Conservation (phyloP, 2,797 vertebrate species). For the Poliocrania exsul region DNA sequence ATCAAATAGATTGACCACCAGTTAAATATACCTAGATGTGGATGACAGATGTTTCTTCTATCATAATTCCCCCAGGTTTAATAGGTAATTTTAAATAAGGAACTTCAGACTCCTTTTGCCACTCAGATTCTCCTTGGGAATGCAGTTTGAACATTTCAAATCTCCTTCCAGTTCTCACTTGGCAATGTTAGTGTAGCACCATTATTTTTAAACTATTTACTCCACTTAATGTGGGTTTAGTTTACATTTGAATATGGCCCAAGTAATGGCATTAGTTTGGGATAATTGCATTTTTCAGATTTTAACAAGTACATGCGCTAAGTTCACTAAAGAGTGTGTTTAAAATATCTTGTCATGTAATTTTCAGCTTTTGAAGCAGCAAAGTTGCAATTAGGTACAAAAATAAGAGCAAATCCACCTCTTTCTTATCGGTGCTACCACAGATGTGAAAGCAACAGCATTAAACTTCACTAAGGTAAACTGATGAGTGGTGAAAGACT, state of each 20-base stretch:
- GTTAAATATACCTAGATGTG: slow-evolving; percentile 53
- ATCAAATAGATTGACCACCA: slow-evolving; percentile 54
- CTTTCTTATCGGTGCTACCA: not conserved
- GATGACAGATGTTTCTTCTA: not conserved
- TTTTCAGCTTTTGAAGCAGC: not conserved
- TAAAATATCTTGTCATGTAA: not conserved
- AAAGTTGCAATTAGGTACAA: not conserved
- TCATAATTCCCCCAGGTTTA: slow-evolving; percentile 28
- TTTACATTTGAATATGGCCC: not conserved
- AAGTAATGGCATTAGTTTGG: not conserved
- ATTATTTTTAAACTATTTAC: not conserved
- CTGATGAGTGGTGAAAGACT: not conserved
- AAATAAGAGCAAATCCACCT: not conserved
- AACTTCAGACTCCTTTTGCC: not conserved
- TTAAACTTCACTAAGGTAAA: not conserved
- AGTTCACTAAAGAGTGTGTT: not conserved
- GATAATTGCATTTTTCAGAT: not conserved
- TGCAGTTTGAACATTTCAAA: not conserved
- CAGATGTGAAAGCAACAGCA: not conserved
- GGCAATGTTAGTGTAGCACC: not conserved
- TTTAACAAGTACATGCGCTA: not conserved
- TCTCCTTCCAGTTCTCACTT: not conserved
- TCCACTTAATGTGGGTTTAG: not conserved
- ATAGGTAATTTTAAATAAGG: slow-evolving; percentile 54
- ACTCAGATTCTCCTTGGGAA: not conserved